Conservation (phyloP, 1,140 invertebrate species). For the Dendrolimus kikuchii region DNA sequence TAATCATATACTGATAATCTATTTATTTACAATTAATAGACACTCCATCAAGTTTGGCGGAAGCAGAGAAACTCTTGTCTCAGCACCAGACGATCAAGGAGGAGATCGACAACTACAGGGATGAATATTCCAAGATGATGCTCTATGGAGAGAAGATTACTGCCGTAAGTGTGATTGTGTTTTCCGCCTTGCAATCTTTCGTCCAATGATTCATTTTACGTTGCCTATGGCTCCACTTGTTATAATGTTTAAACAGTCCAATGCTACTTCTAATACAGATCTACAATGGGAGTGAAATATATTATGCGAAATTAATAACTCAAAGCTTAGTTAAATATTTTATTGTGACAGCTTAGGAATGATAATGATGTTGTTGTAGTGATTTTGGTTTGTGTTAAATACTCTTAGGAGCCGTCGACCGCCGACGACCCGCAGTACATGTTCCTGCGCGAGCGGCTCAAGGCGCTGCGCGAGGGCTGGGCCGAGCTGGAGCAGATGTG, state of each 20-base stretch:
- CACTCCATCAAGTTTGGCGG: constrained; percentile 94
- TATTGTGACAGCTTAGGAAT: too few relatives aligned
- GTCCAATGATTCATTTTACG: background rate
- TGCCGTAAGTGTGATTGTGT: constrained; percentile 73
- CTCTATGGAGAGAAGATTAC: constrained; percentile 97
- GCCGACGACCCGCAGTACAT: constrained; percentile 98
- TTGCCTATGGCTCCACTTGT: background rate
- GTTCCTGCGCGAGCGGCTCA: constrained; percentile 96
- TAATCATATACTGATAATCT: too few relatives aligned
- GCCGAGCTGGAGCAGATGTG: constrained; percentile 99
- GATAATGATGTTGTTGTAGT: too few relatives aligned
- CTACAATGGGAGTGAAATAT: too few relatives aligned
- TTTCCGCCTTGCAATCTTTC: too few relatives aligned
- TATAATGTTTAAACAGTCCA: too few relatives aligned
- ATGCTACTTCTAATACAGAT: too few relatives aligned
- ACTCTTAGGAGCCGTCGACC: constrained; percentile 78
- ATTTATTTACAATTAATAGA: constrained; percentile 52
- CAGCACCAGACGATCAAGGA: constrained; percentile 98
- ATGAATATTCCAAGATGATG: constrained; percentile 99
- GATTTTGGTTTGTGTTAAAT: too few relatives aligned
- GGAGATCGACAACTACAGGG: constrained; percentile 99
- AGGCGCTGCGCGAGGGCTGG: constrained; percentile 98
- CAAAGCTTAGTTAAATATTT: too few relatives aligned
- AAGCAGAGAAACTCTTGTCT: constrained; percentile 96
- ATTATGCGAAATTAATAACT: too few relatives aligned